phyloP scores from a whole-genome alignment of 2,888 invertebrate species.

The Metallyticus violacea region DNA sequence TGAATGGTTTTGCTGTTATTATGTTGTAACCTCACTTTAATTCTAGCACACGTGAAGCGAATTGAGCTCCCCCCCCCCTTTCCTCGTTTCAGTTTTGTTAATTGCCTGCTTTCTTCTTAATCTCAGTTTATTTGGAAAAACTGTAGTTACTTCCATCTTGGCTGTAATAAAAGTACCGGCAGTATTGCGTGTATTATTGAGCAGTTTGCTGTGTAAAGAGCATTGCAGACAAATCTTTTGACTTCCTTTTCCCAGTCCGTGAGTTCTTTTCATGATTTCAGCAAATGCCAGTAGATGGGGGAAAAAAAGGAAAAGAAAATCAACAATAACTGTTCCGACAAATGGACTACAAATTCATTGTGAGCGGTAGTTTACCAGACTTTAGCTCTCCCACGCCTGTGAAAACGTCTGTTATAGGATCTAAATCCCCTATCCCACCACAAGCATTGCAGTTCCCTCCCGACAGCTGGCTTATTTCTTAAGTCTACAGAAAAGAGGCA shows the following conservation, averaged over 20 bases:
- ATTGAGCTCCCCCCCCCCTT: too few relatives aligned
- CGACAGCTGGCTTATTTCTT: background rate
- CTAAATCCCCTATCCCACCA: background rate
- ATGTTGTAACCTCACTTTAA: too few relatives aligned
- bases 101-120: too few relatives aligned
- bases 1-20: too few relatives aligned
- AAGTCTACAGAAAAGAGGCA: background rate
- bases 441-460: background rate
- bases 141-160: too few relatives aligned
- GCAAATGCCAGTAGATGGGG: background rate
- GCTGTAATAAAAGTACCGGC: too few relatives aligned
- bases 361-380: background rate
- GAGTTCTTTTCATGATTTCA: background rate
- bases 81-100: too few relatives aligned
- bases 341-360: slow-evolving; percentile 22
- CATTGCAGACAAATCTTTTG: background rate
- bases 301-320: background rate
- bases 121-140: too few relatives aligned
- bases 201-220: background rate
- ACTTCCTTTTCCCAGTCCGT: background rate
- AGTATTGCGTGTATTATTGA: background rate
- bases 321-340: slow-evolving; percentile 27
- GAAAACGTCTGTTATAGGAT: too few relatives aligned
- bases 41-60: too few relatives aligned
- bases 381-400: background rate